Base-by-base conservation (phyloP, 2,888 invertebrate genomes). In the Watsonalla cultraria region DNA sequence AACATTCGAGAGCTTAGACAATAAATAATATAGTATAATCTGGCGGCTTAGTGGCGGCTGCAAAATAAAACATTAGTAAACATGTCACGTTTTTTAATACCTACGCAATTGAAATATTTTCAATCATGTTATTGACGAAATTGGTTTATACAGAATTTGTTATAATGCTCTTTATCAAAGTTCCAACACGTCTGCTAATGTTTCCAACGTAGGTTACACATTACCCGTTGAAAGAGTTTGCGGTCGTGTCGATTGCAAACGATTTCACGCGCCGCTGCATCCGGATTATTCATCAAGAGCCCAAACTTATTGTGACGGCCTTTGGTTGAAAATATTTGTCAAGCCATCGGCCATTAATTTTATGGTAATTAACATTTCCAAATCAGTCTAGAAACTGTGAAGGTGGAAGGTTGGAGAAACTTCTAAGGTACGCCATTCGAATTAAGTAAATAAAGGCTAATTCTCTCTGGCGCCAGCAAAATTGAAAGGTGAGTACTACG, bases 181-280 rank as follows among this genome's bases (percentile, higher is more conserved):
- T 37, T 37, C 7, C 37, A 9, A 37, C 5, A 47, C 6, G 47
- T 47, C 35, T 37, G 2, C 5, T 8, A 46, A 15, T 39, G 13
- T 15, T 8, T 7, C 37, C 13, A 34, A 8, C 6, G 7, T n/a
- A 35, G n/a, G n/a, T 47, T 48, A 13, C 35, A n/a, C 47, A 33
- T 47, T 47, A 11, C n/a, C 24, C 24, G 34, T 24, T 34, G 9
- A 35, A 48, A 13, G 8, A 48, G 34, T 60, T 61, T 51, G 50
- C 59, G 51, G 48, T 56, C 52, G 53, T 56, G 61, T 54, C 65
- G 65, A 61, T 68, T 72, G 66, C 56, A 55, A 60, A 59, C 68
- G 70, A 76, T 72, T 76, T 76, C 76, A 76, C 72, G 74, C 73
- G 68, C 57, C 63, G 64, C 71, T 72, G 67, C 59, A 49, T 9